Base-by-base conservation (phyloP, 2,888 invertebrate species). In the Ariolimax columbianus region DNA sequence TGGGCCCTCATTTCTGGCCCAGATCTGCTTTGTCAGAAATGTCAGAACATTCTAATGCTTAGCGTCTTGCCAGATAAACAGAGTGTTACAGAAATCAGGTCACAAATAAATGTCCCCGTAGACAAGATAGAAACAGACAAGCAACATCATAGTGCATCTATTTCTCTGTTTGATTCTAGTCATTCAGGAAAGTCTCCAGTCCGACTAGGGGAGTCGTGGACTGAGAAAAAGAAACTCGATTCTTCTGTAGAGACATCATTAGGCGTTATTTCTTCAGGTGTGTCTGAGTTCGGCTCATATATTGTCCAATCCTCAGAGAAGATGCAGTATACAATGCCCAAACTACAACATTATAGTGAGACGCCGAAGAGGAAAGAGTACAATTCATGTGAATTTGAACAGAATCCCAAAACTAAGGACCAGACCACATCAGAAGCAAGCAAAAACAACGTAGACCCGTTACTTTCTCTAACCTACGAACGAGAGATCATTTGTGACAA, bases 1-100 rank as follows among this genome's bases (percentile, higher is more conserved):
- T 72, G 87, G 0, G 85, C 83, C 11, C 84, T 89, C 83, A 88
- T 90, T 30, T 89, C 89, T 66, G 90, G 89, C n/a, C 90, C 90
- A 7, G 86, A 88, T 38, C 87, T 88, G 33, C 88, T 91, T 36
- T 91, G 90, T 86, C 87, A 88, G 6, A 82, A 83, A 7, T 91
- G 91, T 78, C 85, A 70, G 14, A 84, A 79, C 51, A 88, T 88
- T 30, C 85, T 90, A 63, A 83, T 30, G 33, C 36, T 11, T 2
- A 36, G 68, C 30, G 23, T 26, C 68, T 17, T 1, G 68, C n/a
- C 6, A 66, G 2, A 59, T 11, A 19, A 59, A 59, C 11, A 59
- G 59, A 14, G n/a, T 4, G 17, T 59, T 26, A 19, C 1, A n/a
- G n/a, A 63, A 1, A 63, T 63, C n/a, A 63, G 23, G 4, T n/a